Evolutionary conservation across 2,113 vertebrate genomes (phyloP), one percentile per base, ranked within the genome.

Genomic region (Thamnaconus septentrionalis): DNA sequence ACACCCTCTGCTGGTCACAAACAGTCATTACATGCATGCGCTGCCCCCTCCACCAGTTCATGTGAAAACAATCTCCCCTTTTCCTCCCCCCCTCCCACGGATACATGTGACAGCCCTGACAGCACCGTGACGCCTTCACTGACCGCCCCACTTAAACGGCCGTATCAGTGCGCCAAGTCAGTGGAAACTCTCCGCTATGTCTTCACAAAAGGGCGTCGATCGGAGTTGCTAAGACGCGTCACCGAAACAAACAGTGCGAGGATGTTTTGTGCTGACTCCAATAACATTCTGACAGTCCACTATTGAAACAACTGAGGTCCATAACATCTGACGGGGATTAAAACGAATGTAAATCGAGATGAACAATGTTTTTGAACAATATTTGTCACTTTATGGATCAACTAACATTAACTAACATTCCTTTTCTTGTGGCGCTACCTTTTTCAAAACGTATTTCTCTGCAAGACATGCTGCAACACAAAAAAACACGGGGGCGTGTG

Each of bases 171-270:
- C 5, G 5, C 44, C 5, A 7, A 61, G 3, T 55, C 41, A 11
- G 8, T 48, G 18, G 4, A 42, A 4, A 66, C 41, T 62, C 9
- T 64, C 58, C 43, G 18, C 18, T 31, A 5, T n/a, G 18, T 69
- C 60, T 48, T 39, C 12, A 18, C 8, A 56, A 76, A 66, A 73
- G 82, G 82, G 80, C 56, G 88, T 75, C 66, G 64, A 41, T 75
- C 66, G 64, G 39, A 65, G 78, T 89, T 88, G 78, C 77, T 71
- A 71, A 54, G 61, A 65, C 64, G 54, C 71, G 55, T 52, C 54
- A 31, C 18, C 18, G 18, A 31, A 31, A 31, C 18, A 31, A 31
- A 31, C 18, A 31, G 18, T 31, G 18, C 18, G 18, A 31, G 18
- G 18, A 31, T 31, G 18, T 31, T 31, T 31, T 31, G 18, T 31